Base-by-base conservation (phyloP, 37 sponge, comb jelly and placozoan genomes). In the Aplysina aerophoba region DNA sequence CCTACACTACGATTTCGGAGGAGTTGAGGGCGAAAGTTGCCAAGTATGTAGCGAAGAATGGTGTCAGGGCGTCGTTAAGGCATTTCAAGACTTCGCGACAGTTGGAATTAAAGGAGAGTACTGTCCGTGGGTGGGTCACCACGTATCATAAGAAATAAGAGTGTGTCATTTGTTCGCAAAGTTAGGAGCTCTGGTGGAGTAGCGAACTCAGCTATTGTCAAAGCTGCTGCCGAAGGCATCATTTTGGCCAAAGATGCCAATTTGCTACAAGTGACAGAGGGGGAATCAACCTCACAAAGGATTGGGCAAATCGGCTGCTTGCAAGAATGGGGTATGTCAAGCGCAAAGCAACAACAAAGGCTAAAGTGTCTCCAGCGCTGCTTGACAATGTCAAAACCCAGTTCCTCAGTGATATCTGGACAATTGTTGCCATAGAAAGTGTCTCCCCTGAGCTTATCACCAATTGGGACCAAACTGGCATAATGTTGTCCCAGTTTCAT, bases 401-500 rank as follows among this genome's bases (percentile, higher is more conserved):
- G 69, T 67, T 67, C 27, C 27, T 67, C 15, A 67, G 69, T 67
- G 69, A 67, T 67, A 21, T 33, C 21, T 28, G 69, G 13, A 67
- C 61, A 8, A 80, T 83, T 4, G 55, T 88, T 19, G 81, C 55
- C 15, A 83, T 88, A 84, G 84, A 88, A 55, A 81, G n/a, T 16
- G 74, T 83, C 30, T 79, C 89, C 15, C 79, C 34, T 11, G 73
- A 81, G 4, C 41, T 87, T 19, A 31, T 81, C n/a, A 38, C 81
- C 40, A 87, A 87, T 31, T 81, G 87, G 87, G 82, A 87, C 39
- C 83, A 87, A 62, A 87, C 88, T 15, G 83, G 83, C 15, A 57
- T 87, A 12, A 77, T 40, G 8, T 56, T 40, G 87, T 86, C 21
- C 87, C 81, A 31, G 87, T 55, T 19, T 87, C 87, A 50, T 71